Percentiles rank a stretch among this genome's conserved stretches.
These are phyloP conservation scores for Seira ritae DNA, from an alignment of 2,888 invertebrate genomes.

Conservation along the genomic window DNA sequence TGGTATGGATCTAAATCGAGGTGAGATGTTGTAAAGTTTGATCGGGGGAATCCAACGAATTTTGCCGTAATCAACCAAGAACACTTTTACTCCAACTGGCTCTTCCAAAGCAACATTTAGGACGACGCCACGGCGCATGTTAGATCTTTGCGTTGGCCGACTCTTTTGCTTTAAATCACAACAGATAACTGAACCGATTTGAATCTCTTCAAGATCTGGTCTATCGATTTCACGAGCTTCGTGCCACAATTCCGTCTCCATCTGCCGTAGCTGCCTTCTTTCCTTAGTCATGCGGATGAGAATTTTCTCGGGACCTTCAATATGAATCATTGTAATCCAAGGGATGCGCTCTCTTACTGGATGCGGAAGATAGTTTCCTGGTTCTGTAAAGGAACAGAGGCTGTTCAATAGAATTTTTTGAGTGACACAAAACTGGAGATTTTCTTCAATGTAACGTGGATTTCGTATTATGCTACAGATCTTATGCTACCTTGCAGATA, in stretches of 20 bases:
- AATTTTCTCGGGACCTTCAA: constrained; percentile 18
- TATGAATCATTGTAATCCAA: constrained; percentile 19
- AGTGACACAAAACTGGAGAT: neutral
- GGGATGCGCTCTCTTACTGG: constrained; percentile 13
- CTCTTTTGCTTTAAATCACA: constrained; percentile 8
- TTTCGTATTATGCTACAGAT: neutral
- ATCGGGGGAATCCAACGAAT: neutral
- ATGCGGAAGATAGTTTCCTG: constrained; percentile 21
- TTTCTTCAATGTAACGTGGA: neutral
- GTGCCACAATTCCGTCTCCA: neutral
- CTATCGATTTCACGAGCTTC: neutral
- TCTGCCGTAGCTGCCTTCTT: neutral
- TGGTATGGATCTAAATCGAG: constrained; percentile 20
- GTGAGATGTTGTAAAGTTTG: neutral
- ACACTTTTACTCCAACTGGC: neutral
- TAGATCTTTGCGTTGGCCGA: neutral
- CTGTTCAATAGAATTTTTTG: no score
- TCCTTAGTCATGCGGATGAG: constrained; percentile 9
- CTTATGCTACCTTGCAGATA: neutral
- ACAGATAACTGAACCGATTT: neutral
- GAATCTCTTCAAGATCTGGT: neutral
- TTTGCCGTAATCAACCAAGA: constrained; percentile 40
- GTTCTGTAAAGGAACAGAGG: no score
- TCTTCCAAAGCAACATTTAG: neutral
- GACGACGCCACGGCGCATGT: constrained; percentile 13